These are phyloP conservation scores for Synanthedon myopaeformis DNA, from an alignment of 2,888 invertebrate genomes.

Conservation along the genomic window DNA sequence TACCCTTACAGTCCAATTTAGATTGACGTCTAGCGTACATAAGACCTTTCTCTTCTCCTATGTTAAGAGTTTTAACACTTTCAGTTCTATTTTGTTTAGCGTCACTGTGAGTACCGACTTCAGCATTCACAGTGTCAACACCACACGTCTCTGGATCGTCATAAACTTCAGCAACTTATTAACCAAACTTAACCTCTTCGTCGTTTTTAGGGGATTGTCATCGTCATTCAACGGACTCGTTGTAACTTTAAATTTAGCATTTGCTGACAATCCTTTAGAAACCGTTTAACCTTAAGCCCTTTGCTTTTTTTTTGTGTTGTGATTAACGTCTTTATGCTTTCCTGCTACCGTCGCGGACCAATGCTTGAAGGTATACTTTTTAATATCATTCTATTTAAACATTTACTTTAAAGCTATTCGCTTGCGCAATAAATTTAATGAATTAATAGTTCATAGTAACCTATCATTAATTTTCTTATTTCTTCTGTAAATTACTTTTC, in stretches of 20 bases:
- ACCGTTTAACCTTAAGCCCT: slow-evolving; percentile 27
- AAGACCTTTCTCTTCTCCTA: background rate
- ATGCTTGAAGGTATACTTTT: slow-evolving; percentile 55
- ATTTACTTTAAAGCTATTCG: slow-evolving; percentile 34
- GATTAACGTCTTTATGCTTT: slow-evolving; percentile 62
- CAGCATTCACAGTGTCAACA: background rate
- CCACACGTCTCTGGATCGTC: slow-evolving; percentile 6
- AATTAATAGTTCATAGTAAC: background rate
- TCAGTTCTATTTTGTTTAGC: background rate
- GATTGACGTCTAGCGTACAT: slow-evolving; percentile 9
- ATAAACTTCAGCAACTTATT: slow-evolving; percentile 22
- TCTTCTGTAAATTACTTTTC: no score
- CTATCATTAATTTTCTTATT: background rate
- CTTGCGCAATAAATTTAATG: slow-evolving; percentile 37
- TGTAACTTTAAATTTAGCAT: slow-evolving; percentile 11
- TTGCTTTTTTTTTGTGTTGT: slow-evolving; percentile 51
- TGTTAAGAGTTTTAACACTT: background rate
- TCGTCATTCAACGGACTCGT: slow-evolving; percentile 8
- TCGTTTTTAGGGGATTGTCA: slow-evolving; percentile 35
- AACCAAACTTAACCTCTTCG: slow-evolving; percentile 28
- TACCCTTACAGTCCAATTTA: slow-evolving; percentile 28
- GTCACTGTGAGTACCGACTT: background rate
- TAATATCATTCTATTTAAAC: background rate
- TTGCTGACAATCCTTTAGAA: slow-evolving; percentile 30
- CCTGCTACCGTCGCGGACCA: slow-evolving; percentile 59